Evolutionary conservation across 1,140 invertebrate species (phyloP), one percentile per base, ranked within the genome.

Genomic region (Drosophila truncata): DNA sequence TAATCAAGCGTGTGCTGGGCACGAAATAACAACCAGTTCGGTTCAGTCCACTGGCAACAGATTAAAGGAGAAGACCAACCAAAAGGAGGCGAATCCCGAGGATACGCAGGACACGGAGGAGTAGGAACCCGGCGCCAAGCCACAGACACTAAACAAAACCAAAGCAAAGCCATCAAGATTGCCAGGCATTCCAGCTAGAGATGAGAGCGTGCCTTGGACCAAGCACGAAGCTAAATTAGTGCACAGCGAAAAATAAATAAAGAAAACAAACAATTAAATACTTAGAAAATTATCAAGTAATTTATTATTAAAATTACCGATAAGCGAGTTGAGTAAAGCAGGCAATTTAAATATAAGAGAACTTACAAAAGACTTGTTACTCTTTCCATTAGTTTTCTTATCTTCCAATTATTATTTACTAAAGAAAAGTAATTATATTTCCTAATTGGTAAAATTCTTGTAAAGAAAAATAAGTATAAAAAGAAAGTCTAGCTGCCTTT

Each of bases 1-100:
- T 92, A 92, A 92, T 92, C 91, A 92, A 82, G 91, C 84, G 91
- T 85, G 70, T 33, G 39, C 74, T 81, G 74, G 66, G 59, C 76
- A 80, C 80, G 80, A 73, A 85, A 90, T 85, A 90, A 90, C 81
- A 70, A 82, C 58, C 85, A 90, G 77, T 88, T 55, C 52, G 35
- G 52, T 55, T 80, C 71, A 82, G 75, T 63, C 70, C 70, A 72
- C 76, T 63, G 75, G 74, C 75, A 71, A 58, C 77, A 78, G 65
- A 80, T 65, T 49, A 79, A 63, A 69, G 57, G 60, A 77, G 69
- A 46, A 9, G 44, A 47, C 44, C 39, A 29, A 16, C 50, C 18
- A 10, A 20, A 54, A 23, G 20, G 52, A 37, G 20, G 52, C 18
- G 13, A 29, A 4, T 8, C 23, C 29, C n/a, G 13, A 31, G 47